Conservation (phyloP, 2,797 vertebrate species). For the Prunella strophiata region DNA sequence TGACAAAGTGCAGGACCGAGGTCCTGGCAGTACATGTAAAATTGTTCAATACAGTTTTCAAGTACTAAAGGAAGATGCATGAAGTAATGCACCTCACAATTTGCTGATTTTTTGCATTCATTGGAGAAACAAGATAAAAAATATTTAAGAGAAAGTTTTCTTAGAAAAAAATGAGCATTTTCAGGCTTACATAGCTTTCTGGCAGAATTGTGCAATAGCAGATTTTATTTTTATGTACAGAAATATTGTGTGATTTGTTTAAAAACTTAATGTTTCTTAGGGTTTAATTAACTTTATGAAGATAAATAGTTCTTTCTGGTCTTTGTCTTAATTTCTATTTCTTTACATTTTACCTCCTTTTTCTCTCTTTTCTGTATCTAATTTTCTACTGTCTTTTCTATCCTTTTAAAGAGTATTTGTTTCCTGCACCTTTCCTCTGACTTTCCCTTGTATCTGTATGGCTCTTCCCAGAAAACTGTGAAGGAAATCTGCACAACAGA, state of each 20-base stretch:
- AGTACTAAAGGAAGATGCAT: background rate
- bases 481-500: background rate
- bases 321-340: background rate
- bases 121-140: background rate
- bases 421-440: background rate
- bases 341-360: background rate
- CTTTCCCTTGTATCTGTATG: background rate
- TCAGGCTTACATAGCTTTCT: background rate
- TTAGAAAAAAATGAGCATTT: background rate
- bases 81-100: background rate
- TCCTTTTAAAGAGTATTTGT: background rate
- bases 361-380: background rate
- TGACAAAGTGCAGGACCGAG: background rate
- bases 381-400: background rate
- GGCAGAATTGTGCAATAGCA: background rate
- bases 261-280: background rate
- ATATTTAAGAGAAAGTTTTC: background rate
- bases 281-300: background rate
- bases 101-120: background rate
- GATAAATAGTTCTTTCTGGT: background rate
- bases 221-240: background rate
- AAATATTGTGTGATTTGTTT: background rate
- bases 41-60: background rate
- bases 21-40: background rate
- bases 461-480: background rate